These are phyloP conservation scores for Palythoa heliodiscus DNA, from an alignment of 92 coral and sea anemone species.

Conservation along the genomic window DNA sequence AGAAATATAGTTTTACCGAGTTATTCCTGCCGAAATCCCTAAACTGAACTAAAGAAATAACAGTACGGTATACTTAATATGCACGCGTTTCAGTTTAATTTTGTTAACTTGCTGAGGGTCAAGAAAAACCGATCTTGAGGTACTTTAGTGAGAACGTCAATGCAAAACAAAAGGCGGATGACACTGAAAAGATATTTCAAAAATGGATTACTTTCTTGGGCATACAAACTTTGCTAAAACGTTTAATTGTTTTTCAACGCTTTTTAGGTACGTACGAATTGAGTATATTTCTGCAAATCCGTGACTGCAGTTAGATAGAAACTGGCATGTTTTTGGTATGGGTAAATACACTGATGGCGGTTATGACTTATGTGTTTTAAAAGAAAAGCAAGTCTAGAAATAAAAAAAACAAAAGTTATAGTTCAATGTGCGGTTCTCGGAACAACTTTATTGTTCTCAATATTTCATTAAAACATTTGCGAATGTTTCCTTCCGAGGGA, in stretches of 20 bases:
- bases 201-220: constrained; percentile 6
- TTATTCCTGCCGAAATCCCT: constrained; percentile 19
- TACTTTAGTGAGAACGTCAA: constrained; percentile 1
- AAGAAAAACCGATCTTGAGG: constrained; percentile 10
- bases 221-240: background rate
- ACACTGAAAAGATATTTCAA: background rate
- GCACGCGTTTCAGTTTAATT: constrained; percentile 8
- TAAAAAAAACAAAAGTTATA: too few species aligned
- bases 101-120: background rate
- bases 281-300: background rate
- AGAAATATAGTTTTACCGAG: background rate
- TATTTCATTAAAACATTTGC: too few species aligned
- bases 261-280: background rate
- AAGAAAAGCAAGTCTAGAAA: too few species aligned
- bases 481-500: too few species aligned
- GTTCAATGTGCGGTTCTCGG: too few species aligned
- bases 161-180: constrained; percentile 3
- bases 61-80: constrained; percentile 1
- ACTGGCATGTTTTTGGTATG: background rate
- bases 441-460: too few species aligned
- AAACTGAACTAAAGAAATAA: constrained; percentile 6
- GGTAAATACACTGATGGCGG: too few species aligned
- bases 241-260: background rate
- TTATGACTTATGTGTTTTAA: too few species aligned
- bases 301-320: too few species aligned